A percentile compares a stretch with the other conserved stretches of the same genome.
Evolutionary conservation across 2,113 vertebrate genomes (phyloP).

Genomic region (Pteruthius melanotis): DNA sequence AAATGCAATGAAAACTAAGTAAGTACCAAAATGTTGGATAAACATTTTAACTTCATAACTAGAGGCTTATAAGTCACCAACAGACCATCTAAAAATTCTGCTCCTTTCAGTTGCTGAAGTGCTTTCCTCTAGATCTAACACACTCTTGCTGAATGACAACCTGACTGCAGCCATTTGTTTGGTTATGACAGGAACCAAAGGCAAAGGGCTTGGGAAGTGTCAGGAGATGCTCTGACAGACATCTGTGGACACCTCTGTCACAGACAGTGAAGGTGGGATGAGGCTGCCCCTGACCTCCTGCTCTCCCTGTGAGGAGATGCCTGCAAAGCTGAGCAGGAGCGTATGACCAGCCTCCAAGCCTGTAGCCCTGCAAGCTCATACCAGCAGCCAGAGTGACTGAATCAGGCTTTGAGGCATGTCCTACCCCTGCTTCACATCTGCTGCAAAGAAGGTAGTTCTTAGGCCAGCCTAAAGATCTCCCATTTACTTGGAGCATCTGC

Average conservation of each 20-base stretch:
- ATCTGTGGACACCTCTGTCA: not conserved
- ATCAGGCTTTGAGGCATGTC: not conserved
- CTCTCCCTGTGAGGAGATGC: not conserved
- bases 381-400: not conserved
- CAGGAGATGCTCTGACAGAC: not conserved
- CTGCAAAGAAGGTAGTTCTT: not conserved
- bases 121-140: not conserved
- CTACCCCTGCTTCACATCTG: not conserved
- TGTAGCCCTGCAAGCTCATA: not conserved
- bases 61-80: not conserved
- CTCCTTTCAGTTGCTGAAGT: not conserved
- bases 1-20: not conserved
- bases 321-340: not conserved
- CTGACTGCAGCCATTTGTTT: not conserved
- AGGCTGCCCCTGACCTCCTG: not conserved
- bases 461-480: not conserved
- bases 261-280: not conserved
- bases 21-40: not conserved
- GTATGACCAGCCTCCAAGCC: not conserved
- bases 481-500: not conserved
- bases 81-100: not conserved
- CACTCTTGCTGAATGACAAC: not conserved
- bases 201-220: not conserved
- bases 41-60: not conserved
- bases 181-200: not conserved